Conservation (phyloP, 2,113 vertebrate genomes). For the Calonectris borealis region DNA sequence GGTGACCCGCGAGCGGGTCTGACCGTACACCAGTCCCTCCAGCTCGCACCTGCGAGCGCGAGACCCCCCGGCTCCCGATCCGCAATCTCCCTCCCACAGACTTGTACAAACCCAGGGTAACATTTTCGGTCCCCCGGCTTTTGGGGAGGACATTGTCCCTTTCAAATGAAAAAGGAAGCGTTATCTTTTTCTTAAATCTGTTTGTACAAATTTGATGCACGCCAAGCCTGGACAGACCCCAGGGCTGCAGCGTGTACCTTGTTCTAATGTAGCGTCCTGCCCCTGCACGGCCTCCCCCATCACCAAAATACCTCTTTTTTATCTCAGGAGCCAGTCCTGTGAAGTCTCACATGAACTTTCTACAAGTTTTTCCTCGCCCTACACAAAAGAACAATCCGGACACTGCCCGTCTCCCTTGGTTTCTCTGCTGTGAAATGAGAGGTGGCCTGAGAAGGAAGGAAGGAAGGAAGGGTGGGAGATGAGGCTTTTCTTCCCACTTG, state of each 20-base stretch:
- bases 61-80: not conserved
- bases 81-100: not conserved
- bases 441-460: not conserved
- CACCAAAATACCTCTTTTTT: accelerated
- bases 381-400: not conserved
- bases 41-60: accelerated
- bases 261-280: not conserved
- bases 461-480: not conserved
- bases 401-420: not conserved
- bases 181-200: no score
- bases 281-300: not conserved
- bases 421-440: not conserved
- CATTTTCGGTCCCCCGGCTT: not conserved
- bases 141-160: not conserved
- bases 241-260: accelerated
- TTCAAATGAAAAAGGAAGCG: not conserved
- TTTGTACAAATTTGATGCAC: not conserved
- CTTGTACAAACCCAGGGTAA: no score
- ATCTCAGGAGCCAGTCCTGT: accelerated
- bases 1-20: not conserved
- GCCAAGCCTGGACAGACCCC: not conserved
- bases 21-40: not conserved
- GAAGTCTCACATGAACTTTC: not conserved
- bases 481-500: not conserved
- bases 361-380: not conserved